A percentile compares a stretch with the other conserved stretches of the same genome.
Evolutionary conservation across 2,113 vertebrate genomes (phyloP).

Genomic region (Melanocharis versteri): DNA sequence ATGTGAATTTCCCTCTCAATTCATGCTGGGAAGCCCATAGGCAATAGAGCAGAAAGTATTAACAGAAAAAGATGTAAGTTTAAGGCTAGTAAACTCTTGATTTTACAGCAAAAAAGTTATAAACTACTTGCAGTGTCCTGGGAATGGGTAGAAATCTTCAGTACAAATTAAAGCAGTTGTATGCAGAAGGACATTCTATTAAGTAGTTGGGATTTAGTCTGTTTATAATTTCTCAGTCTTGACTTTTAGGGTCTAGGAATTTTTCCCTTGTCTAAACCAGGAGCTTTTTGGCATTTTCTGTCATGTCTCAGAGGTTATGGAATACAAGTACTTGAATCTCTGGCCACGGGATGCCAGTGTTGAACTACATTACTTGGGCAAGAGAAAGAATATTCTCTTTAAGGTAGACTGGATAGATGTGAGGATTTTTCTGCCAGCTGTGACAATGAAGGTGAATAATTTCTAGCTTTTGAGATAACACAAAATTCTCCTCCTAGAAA

Average conservation of each 20-base stretch:
- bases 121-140: neutral
- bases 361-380: slow-evolving; percentile 58
- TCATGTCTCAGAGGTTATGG: neutral
- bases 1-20: neutral
- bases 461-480: slow-evolving; percentile 15
- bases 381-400: slow-evolving; percentile 44
- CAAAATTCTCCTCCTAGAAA: neutral
- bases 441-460: slow-evolving; percentile 30
- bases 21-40: neutral
- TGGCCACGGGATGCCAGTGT: slow-evolving; percentile 81
- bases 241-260: neutral
- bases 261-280: neutral
- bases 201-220: neutral
- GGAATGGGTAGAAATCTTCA: neutral
- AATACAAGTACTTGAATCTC: slow-evolving; percentile 34
- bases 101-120: neutral
- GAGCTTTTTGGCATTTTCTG: neutral
- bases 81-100: neutral
- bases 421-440: slow-evolving; percentile 15
- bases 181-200: neutral
- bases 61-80: neutral
- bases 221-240: neutral
- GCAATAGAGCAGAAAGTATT: neutral
- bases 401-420: slow-evolving; percentile 32
- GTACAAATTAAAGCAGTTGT: neutral